Conservation (phyloP, 2,113 vertebrate genomes). For the Xiphias gladius region DNA sequence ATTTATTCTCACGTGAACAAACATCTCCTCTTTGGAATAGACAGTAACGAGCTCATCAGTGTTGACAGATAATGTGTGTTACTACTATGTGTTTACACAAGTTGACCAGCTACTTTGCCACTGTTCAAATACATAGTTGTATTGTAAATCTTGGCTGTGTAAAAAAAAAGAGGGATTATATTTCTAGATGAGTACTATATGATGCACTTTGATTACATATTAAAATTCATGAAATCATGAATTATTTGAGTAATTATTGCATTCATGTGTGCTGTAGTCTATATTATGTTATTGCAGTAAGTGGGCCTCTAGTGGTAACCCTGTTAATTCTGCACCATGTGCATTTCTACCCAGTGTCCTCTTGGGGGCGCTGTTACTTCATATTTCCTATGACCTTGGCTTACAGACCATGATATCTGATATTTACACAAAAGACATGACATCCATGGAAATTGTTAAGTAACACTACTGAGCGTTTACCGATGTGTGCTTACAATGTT, state of each 20-base stretch:
- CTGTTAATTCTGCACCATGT: constrained; percentile 56
- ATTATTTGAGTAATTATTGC: constrained; percentile 75
- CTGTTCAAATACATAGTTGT: constrained; percentile 47
- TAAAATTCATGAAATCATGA: constrained; percentile 69
- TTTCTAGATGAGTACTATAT: constrained; percentile 46
- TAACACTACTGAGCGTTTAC: constrained; percentile 43
- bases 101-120: constrained; percentile 10
- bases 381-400: constrained; percentile 69
- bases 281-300: constrained; percentile 70
- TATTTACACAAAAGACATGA: constrained; percentile 63
- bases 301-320: constrained; percentile 58
- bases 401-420: constrained; percentile 45
- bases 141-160: constrained; percentile 66
- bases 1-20: constrained; percentile 44
- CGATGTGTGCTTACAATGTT: no score
- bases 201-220: constrained; percentile 67
- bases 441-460: constrained; percentile 38
- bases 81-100: constrained; percentile 43
- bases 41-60: constrained; percentile 34
- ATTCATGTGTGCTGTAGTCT: constrained; percentile 72
- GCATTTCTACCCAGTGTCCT: constrained; percentile 62
- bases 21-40: constrained; percentile 69
- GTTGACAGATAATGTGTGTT: constrained; percentile 21
- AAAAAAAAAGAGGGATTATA: constrained; percentile 66
- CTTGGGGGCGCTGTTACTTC: constrained; percentile 67